Percentiles rank a stretch among this genome's conserved stretches.
Evolutionary conservation across 1,140 invertebrate genomes (phyloP).

Genomic region (Archivesica marissinica): DNA sequence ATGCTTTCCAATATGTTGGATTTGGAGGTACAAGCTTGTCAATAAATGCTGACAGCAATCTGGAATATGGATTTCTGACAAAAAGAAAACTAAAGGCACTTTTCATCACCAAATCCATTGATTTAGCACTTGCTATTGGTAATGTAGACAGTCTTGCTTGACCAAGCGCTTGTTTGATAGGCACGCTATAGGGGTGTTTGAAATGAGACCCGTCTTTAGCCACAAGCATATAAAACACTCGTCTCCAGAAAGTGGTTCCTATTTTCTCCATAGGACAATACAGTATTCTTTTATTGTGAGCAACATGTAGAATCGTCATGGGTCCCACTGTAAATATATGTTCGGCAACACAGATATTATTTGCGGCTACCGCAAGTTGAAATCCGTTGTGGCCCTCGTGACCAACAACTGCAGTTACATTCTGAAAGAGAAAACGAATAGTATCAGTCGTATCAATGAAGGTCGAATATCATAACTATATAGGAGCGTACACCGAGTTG

Average conservation of each 20-base stretch:
- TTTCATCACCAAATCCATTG: not conserved
- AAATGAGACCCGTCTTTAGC: not conserved
- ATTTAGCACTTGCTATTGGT: not conserved
- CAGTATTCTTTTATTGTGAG: not conserved
- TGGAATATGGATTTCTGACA: slow-evolving; percentile 50
- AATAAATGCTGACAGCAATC: slow-evolving; percentile 43
- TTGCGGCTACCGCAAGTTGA: not conserved
- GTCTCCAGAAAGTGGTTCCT: slow-evolving; percentile 49
- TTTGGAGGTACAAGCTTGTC: slow-evolving; percentile 51
- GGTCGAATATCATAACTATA: no score
- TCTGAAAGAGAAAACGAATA: no score
- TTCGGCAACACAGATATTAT: not conserved
- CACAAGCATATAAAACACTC: slow-evolving; percentile 33
- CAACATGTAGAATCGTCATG: slow-evolving; percentile 8
- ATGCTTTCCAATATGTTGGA: slow-evolving; percentile 48
- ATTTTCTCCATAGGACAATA: slow-evolving; percentile 49
- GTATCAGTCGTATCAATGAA: no score
- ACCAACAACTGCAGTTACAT: no score
- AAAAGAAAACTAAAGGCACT: slow-evolving; percentile 55
- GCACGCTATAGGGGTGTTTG: slow-evolving; percentile 26
- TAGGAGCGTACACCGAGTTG: no score
- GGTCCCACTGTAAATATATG: not conserved
- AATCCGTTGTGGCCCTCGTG: slow-evolving; percentile 29
- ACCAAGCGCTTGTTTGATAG: slow-evolving; percentile 7
- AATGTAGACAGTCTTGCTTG: not conserved